Evolutionary conservation across 2,797 vertebrate species (phyloP).

Genomic region (Cephalopachus bancanus): DNA sequence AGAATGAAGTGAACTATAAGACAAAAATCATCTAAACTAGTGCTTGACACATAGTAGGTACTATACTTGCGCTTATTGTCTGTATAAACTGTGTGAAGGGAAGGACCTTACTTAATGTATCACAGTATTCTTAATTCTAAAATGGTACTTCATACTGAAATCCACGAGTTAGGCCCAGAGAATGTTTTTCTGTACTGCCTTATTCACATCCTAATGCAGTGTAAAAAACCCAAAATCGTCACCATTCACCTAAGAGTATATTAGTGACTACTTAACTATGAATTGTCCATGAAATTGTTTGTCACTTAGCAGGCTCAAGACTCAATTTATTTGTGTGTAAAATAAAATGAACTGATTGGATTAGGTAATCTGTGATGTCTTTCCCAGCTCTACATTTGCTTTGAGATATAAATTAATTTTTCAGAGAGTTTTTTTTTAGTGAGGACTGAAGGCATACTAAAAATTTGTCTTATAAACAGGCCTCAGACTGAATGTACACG

Average conservation of each 20-base stretch:
- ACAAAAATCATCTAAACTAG: background rate
- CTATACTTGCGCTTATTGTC: background rate
- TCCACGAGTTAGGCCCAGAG: background rate
- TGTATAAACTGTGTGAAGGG: background rate
- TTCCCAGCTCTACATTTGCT: background rate
- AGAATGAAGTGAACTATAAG: background rate
- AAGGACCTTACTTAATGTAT: background rate
- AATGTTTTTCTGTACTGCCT: background rate
- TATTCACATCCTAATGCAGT: background rate
- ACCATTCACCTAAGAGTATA: background rate
- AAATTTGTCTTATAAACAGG: constrained; percentile 6
- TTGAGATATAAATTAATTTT: background rate
- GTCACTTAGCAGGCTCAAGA: background rate
- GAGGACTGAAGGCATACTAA: background rate
- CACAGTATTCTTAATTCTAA: background rate
- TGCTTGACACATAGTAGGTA: too few species aligned
- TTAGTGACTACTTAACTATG: background rate
- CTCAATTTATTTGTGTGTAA: background rate
- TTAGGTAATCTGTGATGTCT: background rate
- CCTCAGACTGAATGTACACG: background rate
- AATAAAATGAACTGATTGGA: background rate
- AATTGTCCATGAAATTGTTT: background rate
- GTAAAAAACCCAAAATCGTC: background rate
- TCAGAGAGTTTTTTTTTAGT: constrained; percentile 11
- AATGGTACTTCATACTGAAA: background rate